Evolutionary conservation across 2,888 invertebrate species (phyloP), one percentile per base, ranked within the genome.

Genomic region (Mythimna pallens): DNA sequence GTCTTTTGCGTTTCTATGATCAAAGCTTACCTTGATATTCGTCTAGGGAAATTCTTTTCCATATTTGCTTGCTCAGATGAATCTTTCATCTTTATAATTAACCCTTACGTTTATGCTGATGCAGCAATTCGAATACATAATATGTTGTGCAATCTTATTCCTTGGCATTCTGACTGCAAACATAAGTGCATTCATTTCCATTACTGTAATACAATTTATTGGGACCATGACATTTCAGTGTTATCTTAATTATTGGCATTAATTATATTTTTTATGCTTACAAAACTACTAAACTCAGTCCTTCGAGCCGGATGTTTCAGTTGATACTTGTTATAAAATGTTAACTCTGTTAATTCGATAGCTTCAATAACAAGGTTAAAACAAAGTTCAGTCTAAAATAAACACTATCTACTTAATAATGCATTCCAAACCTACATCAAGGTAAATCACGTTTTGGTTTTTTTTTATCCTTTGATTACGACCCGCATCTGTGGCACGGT

Each of bases 141-240:
- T 43, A 62, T 62, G 43, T 43, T 57, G 43, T 43, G 50, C 47
- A 34, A 65, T 57, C 8, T 30, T 57, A 36, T 40, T 40, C 20
- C 40, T 72, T 30, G 30, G 40, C 73, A 55, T 80, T 64, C 47
- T 22, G 43, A 47, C 40, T 65, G 47, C 58, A 47, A 17, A 34
- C 14, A 30, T 47, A 79, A 70, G 25, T 74, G 55, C 76, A 81
- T 58, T 52, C 36, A 30, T 81, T 67, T 54, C 6, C 57, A 63
- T 66, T 54, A 58, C 22, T 22, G n/a, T 61, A 61, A 55, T 73
- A 65, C n/a, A 36, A 59, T 70, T 65, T 80, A 61, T 52, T 74
- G 14, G 43, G 64, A 22, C 67, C 77, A 14, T 78, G 82, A 54
- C 69, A 81, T 78, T 78, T 66, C 5, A 69, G 17, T 6, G 30